These are phyloP conservation scores for Tetragnatha versicolor DNA, from an alignment of 1,140 invertebrate genomes.

Conservation along the genomic window DNA sequence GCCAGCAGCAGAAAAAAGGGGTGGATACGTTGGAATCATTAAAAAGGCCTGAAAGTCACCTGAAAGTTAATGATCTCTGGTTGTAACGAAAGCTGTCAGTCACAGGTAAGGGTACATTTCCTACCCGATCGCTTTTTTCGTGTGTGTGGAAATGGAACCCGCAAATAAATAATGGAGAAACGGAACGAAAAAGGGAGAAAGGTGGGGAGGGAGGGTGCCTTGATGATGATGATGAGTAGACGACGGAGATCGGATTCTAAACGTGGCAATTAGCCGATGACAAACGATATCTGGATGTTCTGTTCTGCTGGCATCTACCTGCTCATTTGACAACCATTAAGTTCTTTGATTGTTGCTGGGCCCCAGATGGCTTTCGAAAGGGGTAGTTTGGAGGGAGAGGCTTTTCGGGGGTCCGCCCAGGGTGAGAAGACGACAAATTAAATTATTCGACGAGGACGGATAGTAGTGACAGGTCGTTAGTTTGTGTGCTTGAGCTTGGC, in stretches of 20 bases:
- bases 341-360: slow-evolving; percentile 38
- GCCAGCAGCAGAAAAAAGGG: neutral
- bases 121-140: slow-evolving; percentile 25
- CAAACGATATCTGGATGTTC: slow-evolving; percentile 42
- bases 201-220: neutral
- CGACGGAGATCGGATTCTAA: slow-evolving; percentile 49
- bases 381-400: neutral
- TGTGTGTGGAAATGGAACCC: neutral
- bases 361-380: slow-evolving; percentile 27
- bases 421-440: too few species aligned
- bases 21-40: slow-evolving; percentile 13
- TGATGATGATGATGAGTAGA: slow-evolving; percentile 48
- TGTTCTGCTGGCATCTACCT: slow-evolving; percentile 25
- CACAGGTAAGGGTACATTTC: slow-evolving; percentile 40
- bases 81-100: slow-evolving; percentile 36
- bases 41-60: slow-evolving; percentile 51
- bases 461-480: too few species aligned
- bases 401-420: too few species aligned
- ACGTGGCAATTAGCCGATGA: slow-evolving; percentile 55
- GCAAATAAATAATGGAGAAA: slow-evolving; percentile 40
- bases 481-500: too few species aligned
- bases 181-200: neutral
- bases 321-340: slow-evolving; percentile 54
- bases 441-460: too few species aligned
- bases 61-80: slow-evolving; percentile 52